A percentile compares a stretch with the other conserved stretches of the same genome.
Conservation (phyloP, 2,113 vertebrate species). For the Epinephelus cyanopodus region DNA sequence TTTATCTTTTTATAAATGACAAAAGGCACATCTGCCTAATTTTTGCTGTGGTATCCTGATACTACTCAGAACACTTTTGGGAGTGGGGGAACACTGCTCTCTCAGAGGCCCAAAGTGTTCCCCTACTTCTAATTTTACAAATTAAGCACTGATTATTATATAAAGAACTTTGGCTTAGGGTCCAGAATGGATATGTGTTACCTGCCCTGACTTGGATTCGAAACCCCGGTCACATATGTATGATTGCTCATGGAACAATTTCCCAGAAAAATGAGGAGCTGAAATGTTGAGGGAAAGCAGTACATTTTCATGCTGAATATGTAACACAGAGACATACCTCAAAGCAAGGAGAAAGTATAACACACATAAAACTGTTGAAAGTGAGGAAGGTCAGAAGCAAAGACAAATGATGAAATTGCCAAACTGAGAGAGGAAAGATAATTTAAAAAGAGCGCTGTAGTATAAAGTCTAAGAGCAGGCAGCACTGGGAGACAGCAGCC, state of each 20-base stretch:
- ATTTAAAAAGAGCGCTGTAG: background rate
- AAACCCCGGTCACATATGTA: no score
- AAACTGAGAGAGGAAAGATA: background rate
- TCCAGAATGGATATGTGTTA: no score
- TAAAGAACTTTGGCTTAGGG: no score
- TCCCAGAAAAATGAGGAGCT: background rate
- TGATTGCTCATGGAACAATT: background rate
- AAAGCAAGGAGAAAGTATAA: constrained; percentile 1
- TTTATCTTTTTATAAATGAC: no score
- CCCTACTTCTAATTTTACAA: no score
- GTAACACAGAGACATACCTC: constrained; percentile 4
- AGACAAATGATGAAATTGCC: background rate
- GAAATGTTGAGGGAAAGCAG: background rate
- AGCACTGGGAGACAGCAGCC: background rate
- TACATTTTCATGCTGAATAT: constrained; percentile 1
- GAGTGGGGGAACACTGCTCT: no score
- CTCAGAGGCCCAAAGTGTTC: no score
- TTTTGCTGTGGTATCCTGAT: no score
- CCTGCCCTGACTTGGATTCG: no score
- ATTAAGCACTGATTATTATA: no score
- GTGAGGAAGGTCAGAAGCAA: background rate
- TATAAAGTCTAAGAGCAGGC: background rate
- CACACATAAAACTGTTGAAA: background rate
- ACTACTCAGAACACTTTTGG: no score
- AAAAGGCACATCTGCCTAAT: no score